Percentiles rank a stretch among this genome's conserved stretches.
Evolutionary conservation across 2,113 vertebrate genomes (phyloP).

Genomic region (Choloepus hoffmanni): DNA sequence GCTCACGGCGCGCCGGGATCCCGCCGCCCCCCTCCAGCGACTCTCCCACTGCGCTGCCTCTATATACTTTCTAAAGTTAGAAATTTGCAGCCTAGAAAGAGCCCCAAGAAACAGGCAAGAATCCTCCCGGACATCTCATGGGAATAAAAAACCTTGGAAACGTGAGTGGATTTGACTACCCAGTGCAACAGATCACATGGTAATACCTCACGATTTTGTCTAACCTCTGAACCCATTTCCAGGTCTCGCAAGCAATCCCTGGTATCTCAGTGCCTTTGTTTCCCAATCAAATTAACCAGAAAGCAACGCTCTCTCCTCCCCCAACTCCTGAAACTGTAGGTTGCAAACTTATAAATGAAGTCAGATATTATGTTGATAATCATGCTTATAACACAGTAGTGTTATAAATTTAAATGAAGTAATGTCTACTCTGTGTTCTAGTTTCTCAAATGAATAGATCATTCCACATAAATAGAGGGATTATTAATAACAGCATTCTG

Average conservation of each 20-base stretch:
- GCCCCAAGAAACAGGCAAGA: neutral
- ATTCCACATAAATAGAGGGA: constrained; percentile 57
- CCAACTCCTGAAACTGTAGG: neutral
- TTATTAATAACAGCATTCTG: constrained; percentile 70
- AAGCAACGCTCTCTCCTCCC: neutral
- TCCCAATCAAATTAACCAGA: neutral
- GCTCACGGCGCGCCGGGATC: constrained; percentile 45
- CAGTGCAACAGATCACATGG: neutral
- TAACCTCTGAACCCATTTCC: neutral
- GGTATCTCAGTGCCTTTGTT: neutral
- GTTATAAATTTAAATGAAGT: constrained; percentile 69
- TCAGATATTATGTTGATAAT: neutral
- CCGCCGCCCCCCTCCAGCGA: neutral
- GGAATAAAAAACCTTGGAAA: neutral
- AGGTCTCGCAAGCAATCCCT: neutral
- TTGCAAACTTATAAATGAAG: constrained; percentile 5
- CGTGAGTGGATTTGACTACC: neutral
- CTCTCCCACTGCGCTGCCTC: constrained; percentile 35
- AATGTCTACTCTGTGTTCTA: constrained; percentile 65
- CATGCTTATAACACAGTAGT: neutral
- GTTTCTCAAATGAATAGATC: constrained; percentile 72
- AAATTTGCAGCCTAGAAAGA: neutral
- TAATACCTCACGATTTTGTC: neutral
- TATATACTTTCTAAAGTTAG: neutral
- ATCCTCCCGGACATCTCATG: neutral